Percentiles rank a stretch among this genome's conserved stretches.
These are phyloP conservation scores for Triplophysa tibetana DNA, from an alignment of 2,113 vertebrate genomes.

Conservation along the genomic window DNA sequence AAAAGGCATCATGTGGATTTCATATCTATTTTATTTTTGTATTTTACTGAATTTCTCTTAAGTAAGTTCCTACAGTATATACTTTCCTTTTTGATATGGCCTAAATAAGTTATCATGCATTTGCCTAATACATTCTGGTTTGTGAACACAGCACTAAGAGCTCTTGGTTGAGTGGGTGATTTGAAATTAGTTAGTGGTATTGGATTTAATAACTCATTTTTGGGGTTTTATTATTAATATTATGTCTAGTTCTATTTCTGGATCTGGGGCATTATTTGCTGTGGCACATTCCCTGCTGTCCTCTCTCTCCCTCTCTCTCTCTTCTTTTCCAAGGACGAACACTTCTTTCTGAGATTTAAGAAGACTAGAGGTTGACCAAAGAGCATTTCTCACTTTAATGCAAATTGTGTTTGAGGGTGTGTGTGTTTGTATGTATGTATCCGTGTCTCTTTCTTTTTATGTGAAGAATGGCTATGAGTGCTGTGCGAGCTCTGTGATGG, in stretches of 20 bases:
- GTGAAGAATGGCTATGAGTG: background rate
- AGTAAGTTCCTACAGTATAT: background rate
- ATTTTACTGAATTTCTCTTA: background rate
- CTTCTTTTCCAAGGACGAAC: too few relatives aligned
- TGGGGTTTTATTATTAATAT: slow-evolving; percentile 8
- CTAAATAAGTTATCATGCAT: slow-evolving; percentile 20
- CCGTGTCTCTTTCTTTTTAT: too few relatives aligned
- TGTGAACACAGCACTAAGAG: background rate
- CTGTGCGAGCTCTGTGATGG: slow-evolving; percentile 6
- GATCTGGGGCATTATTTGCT: background rate
- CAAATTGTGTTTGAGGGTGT: too few relatives aligned
- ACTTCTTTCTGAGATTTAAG: too few relatives aligned
- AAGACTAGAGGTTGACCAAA: too few relatives aligned
- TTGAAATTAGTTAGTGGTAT: background rate
- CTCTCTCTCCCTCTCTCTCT: background rate
- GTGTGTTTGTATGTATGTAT: too few relatives aligned
- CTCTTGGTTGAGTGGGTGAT: slow-evolving; percentile 25
- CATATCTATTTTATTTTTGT: background rate
- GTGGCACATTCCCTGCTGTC: background rate
- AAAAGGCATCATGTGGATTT: background rate
- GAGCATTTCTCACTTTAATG: too few relatives aligned
- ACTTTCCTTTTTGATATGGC: background rate
- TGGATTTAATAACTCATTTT: slow-evolving; percentile 34
- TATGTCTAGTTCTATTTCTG: background rate
- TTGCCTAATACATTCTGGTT: background rate